Evolutionary conservation across 2,113 vertebrate genomes (phyloP).

Genomic region (Psophia crepitans): DNA sequence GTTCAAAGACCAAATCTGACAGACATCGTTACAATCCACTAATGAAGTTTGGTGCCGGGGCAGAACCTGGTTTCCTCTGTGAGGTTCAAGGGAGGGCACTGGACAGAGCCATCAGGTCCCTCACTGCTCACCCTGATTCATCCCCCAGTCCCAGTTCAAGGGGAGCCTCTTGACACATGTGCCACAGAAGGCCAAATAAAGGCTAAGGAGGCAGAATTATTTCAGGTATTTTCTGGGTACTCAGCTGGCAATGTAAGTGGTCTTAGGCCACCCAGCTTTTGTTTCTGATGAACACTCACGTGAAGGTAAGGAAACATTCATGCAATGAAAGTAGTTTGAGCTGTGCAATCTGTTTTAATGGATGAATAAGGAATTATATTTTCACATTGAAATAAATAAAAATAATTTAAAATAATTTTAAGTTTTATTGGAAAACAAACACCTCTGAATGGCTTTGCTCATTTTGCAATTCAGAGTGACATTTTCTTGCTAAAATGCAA

Average conservation of each 20-base stretch:
- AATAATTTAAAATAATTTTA: neutral
- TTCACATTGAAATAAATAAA: neutral
- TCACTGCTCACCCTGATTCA: neutral
- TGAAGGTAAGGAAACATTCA: neutral
- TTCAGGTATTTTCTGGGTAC: neutral
- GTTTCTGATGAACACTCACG: neutral
- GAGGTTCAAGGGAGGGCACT: rapidly evolving
- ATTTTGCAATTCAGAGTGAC: neutral
- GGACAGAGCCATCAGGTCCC: neutral
- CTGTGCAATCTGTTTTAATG: neutral
- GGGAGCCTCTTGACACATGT: neutral
- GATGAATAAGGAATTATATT: neutral
- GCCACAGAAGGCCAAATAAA: neutral
- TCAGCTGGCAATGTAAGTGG: neutral
- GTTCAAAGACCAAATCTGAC: neutral
- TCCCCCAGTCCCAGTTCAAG: neutral
- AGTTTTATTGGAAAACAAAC: neutral
- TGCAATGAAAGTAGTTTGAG: neutral
- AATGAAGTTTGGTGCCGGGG: neutral
- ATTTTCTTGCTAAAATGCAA: neutral
- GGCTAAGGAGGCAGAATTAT: neutral
- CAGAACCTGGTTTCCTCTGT: neutral
- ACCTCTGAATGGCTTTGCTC: neutral
- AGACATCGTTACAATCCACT: neutral
- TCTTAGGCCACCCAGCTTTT: neutral